Percentiles rank a stretch among this genome's conserved stretches.
These are phyloP conservation scores for Petroica traversi DNA, from an alignment of 2,113 vertebrate species.

Conservation along the genomic window DNA sequence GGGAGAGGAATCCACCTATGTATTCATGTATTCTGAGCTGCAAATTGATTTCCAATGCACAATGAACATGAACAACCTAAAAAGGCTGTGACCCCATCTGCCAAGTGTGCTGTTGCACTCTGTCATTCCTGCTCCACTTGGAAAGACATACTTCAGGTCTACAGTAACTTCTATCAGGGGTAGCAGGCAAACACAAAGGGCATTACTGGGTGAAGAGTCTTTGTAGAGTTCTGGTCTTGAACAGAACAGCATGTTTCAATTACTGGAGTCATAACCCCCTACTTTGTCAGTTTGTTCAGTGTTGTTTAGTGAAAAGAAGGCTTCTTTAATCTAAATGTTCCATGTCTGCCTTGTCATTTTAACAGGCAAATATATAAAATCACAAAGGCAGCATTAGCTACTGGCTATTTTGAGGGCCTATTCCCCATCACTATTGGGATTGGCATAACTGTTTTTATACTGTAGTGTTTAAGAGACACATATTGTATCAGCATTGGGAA, in stretches of 20 bases:
- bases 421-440: not conserved
- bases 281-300: constrained; percentile 70
- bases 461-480: not conserved
- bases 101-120: constrained; percentile 22
- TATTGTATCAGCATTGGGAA: not conserved
- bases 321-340: constrained; percentile 74
- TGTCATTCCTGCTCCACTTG: constrained; percentile 44
- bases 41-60: constrained; percentile 49
- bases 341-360: constrained; percentile 74
- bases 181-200: constrained; percentile 64
- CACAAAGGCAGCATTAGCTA: constrained; percentile 64
- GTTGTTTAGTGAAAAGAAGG: constrained; percentile 72
- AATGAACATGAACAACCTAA: not conserved
- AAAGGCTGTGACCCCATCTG: constrained; percentile 53
- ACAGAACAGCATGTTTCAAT: constrained; percentile 76
- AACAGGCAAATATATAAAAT: constrained; percentile 71
- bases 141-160: constrained; percentile 30
- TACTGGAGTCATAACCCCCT: constrained; percentile 71
- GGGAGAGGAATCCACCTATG: not conserved
- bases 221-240: constrained; percentile 64
- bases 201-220: constrained; percentile 59
- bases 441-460: not conserved
- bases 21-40: not conserved
- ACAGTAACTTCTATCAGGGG: constrained; percentile 45
- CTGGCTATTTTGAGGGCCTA: constrained; percentile 33